phyloP scores from a whole-genome alignment of 2,797 vertebrate genomes.

The Perodicticus potto region DNA sequence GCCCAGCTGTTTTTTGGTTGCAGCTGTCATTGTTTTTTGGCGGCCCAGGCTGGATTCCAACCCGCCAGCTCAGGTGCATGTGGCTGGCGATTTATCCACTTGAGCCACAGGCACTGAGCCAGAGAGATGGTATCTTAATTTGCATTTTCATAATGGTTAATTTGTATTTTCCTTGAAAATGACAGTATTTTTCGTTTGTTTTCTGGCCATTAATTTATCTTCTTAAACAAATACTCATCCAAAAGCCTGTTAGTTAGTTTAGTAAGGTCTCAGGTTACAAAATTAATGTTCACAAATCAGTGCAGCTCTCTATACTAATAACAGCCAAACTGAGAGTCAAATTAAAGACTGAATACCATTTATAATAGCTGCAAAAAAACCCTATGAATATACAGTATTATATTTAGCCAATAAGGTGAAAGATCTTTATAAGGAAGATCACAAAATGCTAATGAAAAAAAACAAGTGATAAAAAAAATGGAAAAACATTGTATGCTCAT shows the following conservation, averaged over 20 bases:
- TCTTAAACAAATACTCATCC: background rate
- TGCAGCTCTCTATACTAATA: background rate
- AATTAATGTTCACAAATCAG: background rate
- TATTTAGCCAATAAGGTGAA: background rate
- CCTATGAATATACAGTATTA: background rate
- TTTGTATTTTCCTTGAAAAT: no score
- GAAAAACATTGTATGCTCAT: background rate
- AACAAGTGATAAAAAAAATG: background rate
- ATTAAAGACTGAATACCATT: background rate
- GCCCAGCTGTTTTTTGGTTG: no score
- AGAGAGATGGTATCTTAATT: background rate
- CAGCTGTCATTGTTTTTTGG: no score
- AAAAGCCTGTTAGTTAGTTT: background rate
- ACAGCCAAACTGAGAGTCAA: background rate
- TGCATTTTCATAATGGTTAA: background rate
- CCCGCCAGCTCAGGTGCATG: no score
- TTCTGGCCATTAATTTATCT: background rate
- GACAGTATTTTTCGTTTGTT: background rate
- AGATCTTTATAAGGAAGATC: background rate
- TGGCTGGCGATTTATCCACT: no score
- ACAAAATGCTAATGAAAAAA: background rate
- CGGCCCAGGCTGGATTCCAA: no score
- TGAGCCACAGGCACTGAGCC: no score
- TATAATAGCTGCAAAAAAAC: background rate
- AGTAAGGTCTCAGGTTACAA: background rate